Evolutionary conservation across 2,888 invertebrate genomes (phyloP), one percentile per base, ranked within the genome.

Genomic region (Tetropium fuscum): DNA sequence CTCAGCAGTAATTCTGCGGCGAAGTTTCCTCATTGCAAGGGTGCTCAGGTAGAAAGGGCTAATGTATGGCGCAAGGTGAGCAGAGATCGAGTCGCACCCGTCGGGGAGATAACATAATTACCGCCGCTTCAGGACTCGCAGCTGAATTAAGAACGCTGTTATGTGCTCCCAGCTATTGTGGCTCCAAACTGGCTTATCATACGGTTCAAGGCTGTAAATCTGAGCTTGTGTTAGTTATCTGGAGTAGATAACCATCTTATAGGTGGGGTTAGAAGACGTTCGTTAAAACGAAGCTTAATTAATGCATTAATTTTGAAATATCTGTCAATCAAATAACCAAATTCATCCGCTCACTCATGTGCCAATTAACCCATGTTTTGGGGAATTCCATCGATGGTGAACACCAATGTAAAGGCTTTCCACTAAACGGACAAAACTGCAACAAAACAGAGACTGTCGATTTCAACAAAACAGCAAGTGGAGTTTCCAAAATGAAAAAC

Each of bases 101-200:
- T n/a, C 69, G 70, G 70, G 68, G 67, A 78, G 78, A 78, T 78
- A 78, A 78, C 76, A 72, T 78, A 78, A 78, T 78, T 77, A 77
- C 76, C 65, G 66, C 32, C 69, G 74, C 72, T 73, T 62, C 68
- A 71, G 68, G 70, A 70, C 74, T 72, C 73, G 68, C 72, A 69
- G 73, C 72, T 75, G 73, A 76, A 77, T 77, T 74, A 74, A 74
- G 74, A 74, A 73, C 70, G 73, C 73, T 71, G 72, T 75, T 74
- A 74, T 73, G 70, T 70, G 57, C 61, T 53, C 30, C 19, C 20
- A 36, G 19, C 49, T 38, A 22, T 34, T 22, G 16, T 18, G 10
- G 18, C 30, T 22, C 16, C 41, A 16, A 32, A 44, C 25, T 15
- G 38, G 47, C 47, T 56, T 48, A 56, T 56, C 56, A 40, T 40